Evolutionary conservation across 2,888 invertebrate species (phyloP), one percentile per base, ranked within the genome.

Genomic region (Allacma fusca): DNA sequence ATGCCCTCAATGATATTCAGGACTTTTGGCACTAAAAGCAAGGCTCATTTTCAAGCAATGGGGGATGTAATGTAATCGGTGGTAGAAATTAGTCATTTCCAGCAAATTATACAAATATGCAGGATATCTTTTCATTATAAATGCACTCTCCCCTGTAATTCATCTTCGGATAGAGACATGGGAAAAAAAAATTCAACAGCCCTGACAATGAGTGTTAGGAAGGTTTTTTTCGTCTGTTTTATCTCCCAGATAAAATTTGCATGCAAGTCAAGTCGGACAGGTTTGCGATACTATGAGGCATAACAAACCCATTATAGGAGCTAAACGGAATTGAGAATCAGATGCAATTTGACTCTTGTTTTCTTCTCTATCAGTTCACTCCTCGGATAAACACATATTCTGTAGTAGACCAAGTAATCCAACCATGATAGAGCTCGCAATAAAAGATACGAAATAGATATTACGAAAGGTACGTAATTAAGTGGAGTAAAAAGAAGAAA

Each of bases 261-360:
- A 75, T 75, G 75, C 75, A 67, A 68, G 75, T 65, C 73, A 64
- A 73, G 73, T 29, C 23, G 34, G 72, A 72, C 72, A 50, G 57
- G 71, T 71, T 71, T 50, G 28, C 50, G 4, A 62, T 26, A 62
- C 62, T 62, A 62, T 62, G n/a, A 62, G 26, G 62, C 50, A 50
- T 50, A n/a, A n/a, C 50, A n/a, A 50, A 50, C 50, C 50, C n/a
- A 50, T 50, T 50, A 50, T 50, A 50, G 50, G 7, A 50, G 50
- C 50, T 50, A 50, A 50, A 50, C n/a, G 50, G 50, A 50, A 50
- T 50, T 50, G 4, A 50, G 50, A 12, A 50, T 50, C 50, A 50
- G 16, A 50, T 50, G 9, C 50, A 50, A 50, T n/a, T n/a, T 5
- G 19, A 40, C 40, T 40, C 19, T 50, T 50, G 50, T 50, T 50